Conservation (phyloP, 2,797 vertebrate genomes). For the Lagorchestes hirsutus region DNA sequence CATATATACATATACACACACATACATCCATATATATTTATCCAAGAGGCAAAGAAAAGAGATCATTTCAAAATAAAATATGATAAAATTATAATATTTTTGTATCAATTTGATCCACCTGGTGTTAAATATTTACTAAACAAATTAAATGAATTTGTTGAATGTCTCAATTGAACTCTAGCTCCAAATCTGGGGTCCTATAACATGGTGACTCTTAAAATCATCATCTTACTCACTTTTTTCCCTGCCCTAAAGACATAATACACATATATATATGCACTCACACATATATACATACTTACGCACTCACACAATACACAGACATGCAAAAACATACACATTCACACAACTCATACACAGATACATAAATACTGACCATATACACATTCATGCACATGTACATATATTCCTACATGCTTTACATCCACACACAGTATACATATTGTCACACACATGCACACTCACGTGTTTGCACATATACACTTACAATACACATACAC, state of each 20-base stretch:
- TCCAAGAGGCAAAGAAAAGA: neutral
- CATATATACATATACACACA: rapidly evolving
- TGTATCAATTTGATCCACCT: neutral
- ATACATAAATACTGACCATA: too few species aligned
- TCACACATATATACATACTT: neutral
- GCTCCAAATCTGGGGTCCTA: neutral
- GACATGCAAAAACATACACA: neutral
- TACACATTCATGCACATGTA: too few species aligned
- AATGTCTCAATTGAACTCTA: neutral
- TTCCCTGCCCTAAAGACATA: neutral
- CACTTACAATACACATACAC: too few species aligned
- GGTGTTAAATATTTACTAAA: neutral
- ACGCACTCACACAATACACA: neutral
- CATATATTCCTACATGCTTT: too few species aligned
- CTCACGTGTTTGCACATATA: too few species aligned
- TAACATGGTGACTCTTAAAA: neutral
- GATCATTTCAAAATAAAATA: neutral
- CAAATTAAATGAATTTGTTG: neutral
- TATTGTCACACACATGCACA: too few species aligned
- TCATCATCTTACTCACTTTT: neutral
- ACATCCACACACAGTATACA: too few species aligned
- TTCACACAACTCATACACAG: too few species aligned
- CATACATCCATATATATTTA: neutral
- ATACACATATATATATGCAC: neutral
- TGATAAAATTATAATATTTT: neutral